Conservation (phyloP, 2,888 invertebrate genomes). For the Microctonus aethiopoides region DNA sequence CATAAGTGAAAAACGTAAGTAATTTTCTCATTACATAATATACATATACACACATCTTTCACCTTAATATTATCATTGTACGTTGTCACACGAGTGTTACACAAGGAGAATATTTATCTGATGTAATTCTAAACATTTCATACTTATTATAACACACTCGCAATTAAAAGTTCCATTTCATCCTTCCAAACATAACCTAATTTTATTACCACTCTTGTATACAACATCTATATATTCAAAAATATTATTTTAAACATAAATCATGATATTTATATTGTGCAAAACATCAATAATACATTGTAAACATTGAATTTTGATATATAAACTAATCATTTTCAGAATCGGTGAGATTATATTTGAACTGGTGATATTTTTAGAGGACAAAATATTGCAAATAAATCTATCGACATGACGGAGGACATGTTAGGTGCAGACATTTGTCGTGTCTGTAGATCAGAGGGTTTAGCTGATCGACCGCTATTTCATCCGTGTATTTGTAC, state of each 20-base stretch:
- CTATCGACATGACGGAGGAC: slow-evolving; percentile 68
- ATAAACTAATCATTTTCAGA: slow-evolving; percentile 2
- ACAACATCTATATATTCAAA: neutral
- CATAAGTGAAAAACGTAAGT: neutral
- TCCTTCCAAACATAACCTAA: slow-evolving; percentile 13
- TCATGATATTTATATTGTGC: too few relatives aligned
- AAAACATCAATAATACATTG: too few relatives aligned
- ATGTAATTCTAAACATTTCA: neutral
- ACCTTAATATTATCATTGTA: neutral
- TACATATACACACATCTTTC: too few relatives aligned
- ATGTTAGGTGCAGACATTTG: slow-evolving; percentile 88
- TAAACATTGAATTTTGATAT: too few relatives aligned
- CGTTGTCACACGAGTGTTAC: neutral
- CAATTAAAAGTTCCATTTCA: neutral
- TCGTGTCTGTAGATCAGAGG: slow-evolving; percentile 97
- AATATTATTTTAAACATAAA: too few relatives aligned
- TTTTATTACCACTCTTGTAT: neutral
- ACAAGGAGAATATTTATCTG: neutral
- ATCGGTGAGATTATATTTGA: neutral
- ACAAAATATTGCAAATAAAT: slow-evolving; percentile 11
- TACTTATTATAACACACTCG: neutral
- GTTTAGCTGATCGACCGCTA: slow-evolving; percentile 88
- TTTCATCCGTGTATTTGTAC: slow-evolving; percentile 99
- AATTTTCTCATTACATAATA: neutral
- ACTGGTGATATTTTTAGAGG: slow-evolving; percentile 25